phyloP scores from a whole-genome alignment of 2,797 vertebrate species.

The Spondyliosoma cantharus region DNA sequence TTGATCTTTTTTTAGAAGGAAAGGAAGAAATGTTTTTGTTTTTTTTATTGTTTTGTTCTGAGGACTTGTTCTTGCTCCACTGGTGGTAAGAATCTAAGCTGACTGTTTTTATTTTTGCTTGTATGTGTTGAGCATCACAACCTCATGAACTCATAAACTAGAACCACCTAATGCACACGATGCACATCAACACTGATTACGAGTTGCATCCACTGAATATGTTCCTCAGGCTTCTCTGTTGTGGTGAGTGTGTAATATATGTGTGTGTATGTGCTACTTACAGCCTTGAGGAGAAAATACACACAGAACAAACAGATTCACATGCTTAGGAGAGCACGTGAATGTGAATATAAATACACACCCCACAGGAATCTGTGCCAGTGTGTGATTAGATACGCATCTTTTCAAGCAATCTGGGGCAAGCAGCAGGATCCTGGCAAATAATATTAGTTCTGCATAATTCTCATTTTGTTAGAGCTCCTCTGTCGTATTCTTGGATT shows the following conservation, averaged over 20 bases:
- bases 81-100: background rate
- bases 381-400: slow-evolving; percentile 68
- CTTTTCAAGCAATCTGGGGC: slow-evolving; percentile 72
- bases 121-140: background rate
- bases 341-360: slow-evolving; percentile 46
- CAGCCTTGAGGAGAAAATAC: slow-evolving; percentile 30
- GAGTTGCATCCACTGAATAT: slow-evolving; percentile 12
- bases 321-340: slow-evolving; percentile 35
- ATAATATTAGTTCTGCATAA: slow-evolving; percentile 65
- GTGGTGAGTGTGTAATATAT: background rate
- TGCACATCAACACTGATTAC: slow-evolving; percentile 26
- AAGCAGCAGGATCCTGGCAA: slow-evolving; percentile 65
- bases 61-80: background rate
- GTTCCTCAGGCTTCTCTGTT: slow-evolving; percentile 19
- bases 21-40: background rate
- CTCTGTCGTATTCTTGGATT: slow-evolving; percentile 63
- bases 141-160: background rate
- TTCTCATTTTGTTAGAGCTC: slow-evolving; percentile 62
- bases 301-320: slow-evolving; percentile 10
- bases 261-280: slow-evolving; percentile 9
- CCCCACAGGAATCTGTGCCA: slow-evolving; percentile 61
- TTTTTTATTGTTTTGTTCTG: background rate
- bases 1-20: slow-evolving; percentile 9
- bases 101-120: background rate
- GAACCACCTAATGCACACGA: slow-evolving; percentile 9